phyloP scores from a whole-genome alignment of 2,797 vertebrate species.

The Mergus octosetaceus region DNA sequence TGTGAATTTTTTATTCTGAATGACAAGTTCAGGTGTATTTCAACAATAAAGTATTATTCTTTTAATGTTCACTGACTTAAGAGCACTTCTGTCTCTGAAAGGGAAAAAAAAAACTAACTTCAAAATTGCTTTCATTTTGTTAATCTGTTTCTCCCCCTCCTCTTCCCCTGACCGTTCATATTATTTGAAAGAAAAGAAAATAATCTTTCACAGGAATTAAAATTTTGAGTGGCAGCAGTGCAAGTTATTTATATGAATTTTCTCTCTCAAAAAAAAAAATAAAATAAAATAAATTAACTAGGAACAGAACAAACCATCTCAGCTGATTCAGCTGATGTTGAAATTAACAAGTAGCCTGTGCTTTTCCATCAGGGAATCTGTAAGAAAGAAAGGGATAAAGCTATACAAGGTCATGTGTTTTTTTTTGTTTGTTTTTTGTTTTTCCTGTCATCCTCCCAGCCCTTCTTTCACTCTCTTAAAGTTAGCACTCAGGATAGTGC shows the following conservation, averaged over 20 bases:
- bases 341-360: background rate
- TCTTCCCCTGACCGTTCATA: background rate
- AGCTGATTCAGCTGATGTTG: background rate
- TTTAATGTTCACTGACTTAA: background rate
- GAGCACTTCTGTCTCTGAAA: background rate
- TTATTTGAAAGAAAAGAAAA: background rate
- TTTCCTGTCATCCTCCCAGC: background rate
- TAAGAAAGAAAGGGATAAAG: background rate
- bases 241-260: background rate
- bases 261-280: background rate
- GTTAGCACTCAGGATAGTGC: background rate
- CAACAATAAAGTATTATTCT: background rate
- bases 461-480: background rate
- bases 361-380: background rate
- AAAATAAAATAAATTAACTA: background rate
- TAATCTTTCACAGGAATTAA: background rate
- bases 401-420: background rate
- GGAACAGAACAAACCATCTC: background rate
- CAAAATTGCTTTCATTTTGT: background rate
- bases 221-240: background rate
- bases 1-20: background rate
- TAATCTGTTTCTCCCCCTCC: background rate
- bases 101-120: background rate
- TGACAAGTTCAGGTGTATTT: background rate
- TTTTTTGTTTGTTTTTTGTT: too few relatives aligned